Evolutionary conservation across 2,113 vertebrate species (phyloP), one percentile per base, ranked within the genome.

Genomic region (Aleadryas rufinucha): DNA sequence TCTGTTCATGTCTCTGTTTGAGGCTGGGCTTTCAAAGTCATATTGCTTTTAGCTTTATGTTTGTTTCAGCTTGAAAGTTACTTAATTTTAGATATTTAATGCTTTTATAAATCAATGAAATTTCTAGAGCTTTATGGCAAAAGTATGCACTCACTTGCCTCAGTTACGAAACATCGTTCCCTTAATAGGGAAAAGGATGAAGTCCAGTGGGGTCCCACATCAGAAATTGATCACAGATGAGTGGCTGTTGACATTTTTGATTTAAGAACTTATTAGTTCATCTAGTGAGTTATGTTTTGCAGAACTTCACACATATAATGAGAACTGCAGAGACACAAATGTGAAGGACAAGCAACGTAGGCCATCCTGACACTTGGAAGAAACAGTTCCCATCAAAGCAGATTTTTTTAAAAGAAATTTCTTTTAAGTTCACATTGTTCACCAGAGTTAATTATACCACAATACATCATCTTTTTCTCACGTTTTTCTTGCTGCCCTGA

Each of bases 61-160:
- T 96, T 85, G 83, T 79, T 86, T 74, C 95, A 87, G 90, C 88
- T 89, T 86, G n/a, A 90, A 96, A 96, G 64, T 94, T 94, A 95
- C 90, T 96, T 96, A 60, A 95, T 94, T 95, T 90, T 66, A 93
- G 83, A 16, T 82, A 89, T 70, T 89, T 95, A 78, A 93, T 90
- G 83, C 39, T 78, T 86, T 86, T 88, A 89, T 95, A 96, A 94
- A 95, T 92, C 88, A 93, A 35, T 52, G 53, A 68, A 18, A 60
- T 86, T 90, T 78, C 72, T 89, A 45, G 83, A 77, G 87, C 47
- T 90, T 90, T 49, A 80, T 49, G 71, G 82, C 79, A 39, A 26
- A 91, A 84, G 80, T 70, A 84, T 10, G 60, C 23, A 7, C 66
- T 83, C 54, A 2, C 35, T 82, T 21, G 44, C 52, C 69, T 90